Evolutionary conservation across 1,140 invertebrate genomes (phyloP), one percentile per base, ranked within the genome.

Genomic region (Lysiphlebus fabarum): DNA sequence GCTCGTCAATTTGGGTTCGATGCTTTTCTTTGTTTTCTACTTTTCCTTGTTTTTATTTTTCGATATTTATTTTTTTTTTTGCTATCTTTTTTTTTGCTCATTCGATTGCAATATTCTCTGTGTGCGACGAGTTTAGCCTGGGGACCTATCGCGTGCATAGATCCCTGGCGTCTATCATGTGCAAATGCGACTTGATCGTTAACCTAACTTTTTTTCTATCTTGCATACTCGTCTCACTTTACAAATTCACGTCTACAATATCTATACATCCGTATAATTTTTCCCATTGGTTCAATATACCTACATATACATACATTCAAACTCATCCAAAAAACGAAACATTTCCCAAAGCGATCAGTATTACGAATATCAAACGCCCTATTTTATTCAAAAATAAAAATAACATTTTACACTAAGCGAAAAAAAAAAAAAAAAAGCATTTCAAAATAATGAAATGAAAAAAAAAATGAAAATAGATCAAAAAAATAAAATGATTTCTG

Each of bases 101-200:
- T 26, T 26, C 17, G 17, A 26, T 26, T 26, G 17, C 17, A 26
- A 26, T 26, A 26, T 26, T 1, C 17, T 26, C 17, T 4, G 47
- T 34, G 47, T 49, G 33, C 49, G 49, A 51, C 38, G 49, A 51
- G 36, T 51, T 51, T 37, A 51, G 38, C 49, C 34, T 33, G 36
- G 47, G 47, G 47, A 34, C 44, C 44, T 14, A 47, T 47, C 44
- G 44, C 44, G 44, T 47, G 44, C 26, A 26, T 26, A 47, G 44
- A 17, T 47, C 17, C 17, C 17, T 26, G 17, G 38, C 40, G 41
- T 49, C 37, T 44, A 40, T 58, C 57, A 41, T 58, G 57, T 58
- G 57, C 48, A 58, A 58, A 58, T 58, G 17, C 49, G 40, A 53
- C 48, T 50, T 50, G 57, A 33, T 58, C 48, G 48, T 58, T 58